phyloP scores from a whole-genome alignment of 2,888 invertebrate species.

The Lamellibrachia columna region DNA sequence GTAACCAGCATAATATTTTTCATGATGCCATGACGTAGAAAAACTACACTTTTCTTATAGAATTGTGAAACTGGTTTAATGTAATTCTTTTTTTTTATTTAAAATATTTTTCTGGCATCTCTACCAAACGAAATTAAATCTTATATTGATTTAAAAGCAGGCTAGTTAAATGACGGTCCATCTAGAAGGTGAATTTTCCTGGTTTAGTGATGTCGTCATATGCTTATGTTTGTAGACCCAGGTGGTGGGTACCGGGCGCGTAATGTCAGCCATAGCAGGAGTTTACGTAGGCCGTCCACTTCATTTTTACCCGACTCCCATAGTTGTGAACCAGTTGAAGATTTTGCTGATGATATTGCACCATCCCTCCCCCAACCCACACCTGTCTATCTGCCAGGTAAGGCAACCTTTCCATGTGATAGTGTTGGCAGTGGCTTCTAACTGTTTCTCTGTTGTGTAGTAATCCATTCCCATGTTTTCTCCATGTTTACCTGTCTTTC shows the following conservation, averaged over 20 bases:
- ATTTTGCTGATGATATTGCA: not conserved
- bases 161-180: not conserved
- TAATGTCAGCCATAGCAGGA: not conserved
- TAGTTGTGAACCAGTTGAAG: not conserved
- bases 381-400: not conserved
- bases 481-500: not conserved
- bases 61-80: too few species aligned
- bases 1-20: not conserved
- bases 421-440: slow-evolving; percentile 4
- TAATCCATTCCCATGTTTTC: not conserved
- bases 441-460: not conserved
- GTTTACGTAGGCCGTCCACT: not conserved
- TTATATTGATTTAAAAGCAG: not conserved
- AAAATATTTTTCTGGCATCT: too few species aligned
- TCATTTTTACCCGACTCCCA: not conserved
- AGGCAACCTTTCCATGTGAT: not conserved
- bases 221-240: not conserved
- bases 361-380: not conserved
- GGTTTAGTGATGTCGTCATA: not conserved
- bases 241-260: not conserved
- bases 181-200: not conserved
- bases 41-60: too few species aligned
- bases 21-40: too few species aligned
- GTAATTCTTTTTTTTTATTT: too few species aligned
- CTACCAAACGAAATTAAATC: too few species aligned